Base-by-base conservation (phyloP, 2,797 vertebrate genomes). In the Chaetophractus vellerosus region DNA sequence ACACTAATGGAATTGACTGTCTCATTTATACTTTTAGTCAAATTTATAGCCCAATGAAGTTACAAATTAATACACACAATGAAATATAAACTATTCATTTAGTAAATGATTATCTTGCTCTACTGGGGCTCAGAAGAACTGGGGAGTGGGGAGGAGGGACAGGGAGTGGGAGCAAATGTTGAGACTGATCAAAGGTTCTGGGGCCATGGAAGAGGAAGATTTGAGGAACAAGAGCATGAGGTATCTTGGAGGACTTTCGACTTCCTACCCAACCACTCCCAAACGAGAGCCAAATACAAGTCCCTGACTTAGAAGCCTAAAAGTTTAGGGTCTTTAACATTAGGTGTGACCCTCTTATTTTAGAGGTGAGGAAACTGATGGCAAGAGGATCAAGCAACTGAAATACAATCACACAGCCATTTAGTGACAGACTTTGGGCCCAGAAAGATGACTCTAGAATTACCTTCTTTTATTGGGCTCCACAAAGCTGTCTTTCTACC, bases 21-120 rank as follows among this genome's bases (percentile, higher is more conserved):
- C 55, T 31, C 52, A 82, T 92, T 86, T 79, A 88, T 66, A 78
- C 48, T 83, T 92, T 92, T n/a, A n/a, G 68, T 76, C 91, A 75
- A 69, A 84, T 48, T 31, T 95, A 48, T 64, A 95, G 23, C 23
- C 48, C 69, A 88, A 6, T 80, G 28, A 81, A 90, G 75, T 94
- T 24, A 81, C 55, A 96, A 57, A 87, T 95, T 69, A 85, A 94
- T 93, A 91, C 84, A 72, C 87, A 41, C 63, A 72, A 78, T 55
- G 78, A 93, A 55, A 4, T 38, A 72, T 87, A 86, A 76, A 92
- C 26, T 75, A 24, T 61, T 88, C 59, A 68, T 72, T 93, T 79
- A 63, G 41, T 50, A 36, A 76, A 64, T 68, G 26, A 81, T 66
- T 81, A 41, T 26, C 82, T 87, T 86, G 64, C 79, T 92, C 38